Evolutionary conservation across 2,113 vertebrate genomes (phyloP).

Genomic region (Phalacrocorax brasilianus): DNA sequence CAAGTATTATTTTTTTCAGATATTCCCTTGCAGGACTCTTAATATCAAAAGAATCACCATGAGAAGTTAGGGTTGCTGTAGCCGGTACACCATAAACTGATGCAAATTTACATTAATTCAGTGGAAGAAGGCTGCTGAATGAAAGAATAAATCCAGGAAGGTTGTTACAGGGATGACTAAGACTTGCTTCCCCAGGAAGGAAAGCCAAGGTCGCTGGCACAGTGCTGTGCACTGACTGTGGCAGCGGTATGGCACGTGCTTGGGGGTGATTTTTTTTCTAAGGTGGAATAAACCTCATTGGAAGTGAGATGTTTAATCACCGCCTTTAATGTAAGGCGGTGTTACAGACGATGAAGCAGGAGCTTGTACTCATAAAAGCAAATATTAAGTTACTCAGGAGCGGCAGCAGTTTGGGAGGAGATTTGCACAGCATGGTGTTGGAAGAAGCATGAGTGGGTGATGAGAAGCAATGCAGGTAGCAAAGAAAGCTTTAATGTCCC

Average conservation of each 20-base stretch:
- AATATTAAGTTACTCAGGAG: neutral
- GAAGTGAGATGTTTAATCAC: constrained; percentile 26
- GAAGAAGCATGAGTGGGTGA: neutral
- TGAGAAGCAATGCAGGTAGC: neutral
- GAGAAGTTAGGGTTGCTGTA: neutral
- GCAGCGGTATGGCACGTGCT: neutral
- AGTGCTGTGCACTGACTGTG: neutral
- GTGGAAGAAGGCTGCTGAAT: neutral
- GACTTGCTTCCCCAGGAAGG: neutral
- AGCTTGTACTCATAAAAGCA: constrained; percentile 1
- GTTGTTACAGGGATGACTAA: neutral
- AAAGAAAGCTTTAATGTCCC: neutral
- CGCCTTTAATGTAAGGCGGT: neutral
- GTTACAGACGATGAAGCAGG: neutral
- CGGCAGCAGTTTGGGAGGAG: neutral
- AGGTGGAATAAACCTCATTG: neutral
- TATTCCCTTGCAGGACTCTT: neutral
- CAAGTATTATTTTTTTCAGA: neutral
- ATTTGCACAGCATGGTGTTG: neutral
- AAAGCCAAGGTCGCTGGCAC: accelerated
- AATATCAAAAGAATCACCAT: neutral
- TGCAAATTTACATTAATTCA: neutral
- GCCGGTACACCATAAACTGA: neutral
- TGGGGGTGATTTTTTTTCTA: neutral
- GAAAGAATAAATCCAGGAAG: neutral